phyloP scores from a whole-genome alignment of 2,113 vertebrate species.

The Pelodiscus sinensis region DNA sequence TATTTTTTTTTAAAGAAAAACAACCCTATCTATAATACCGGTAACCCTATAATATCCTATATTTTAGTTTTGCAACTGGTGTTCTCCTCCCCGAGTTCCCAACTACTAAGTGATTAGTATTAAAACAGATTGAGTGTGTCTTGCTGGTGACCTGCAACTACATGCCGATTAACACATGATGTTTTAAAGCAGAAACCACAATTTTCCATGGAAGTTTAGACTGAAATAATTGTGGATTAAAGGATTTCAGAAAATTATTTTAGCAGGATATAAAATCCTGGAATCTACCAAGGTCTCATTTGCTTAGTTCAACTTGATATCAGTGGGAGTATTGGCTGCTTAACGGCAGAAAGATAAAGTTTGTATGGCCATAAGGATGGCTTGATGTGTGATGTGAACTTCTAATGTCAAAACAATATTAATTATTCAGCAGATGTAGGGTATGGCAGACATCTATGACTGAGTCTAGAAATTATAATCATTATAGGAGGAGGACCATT shows the following conservation, averaged over 20 bases:
- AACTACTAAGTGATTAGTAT: background rate
- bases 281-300: background rate
- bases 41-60: background rate
- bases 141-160: background rate
- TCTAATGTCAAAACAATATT: conserved; percentile 50
- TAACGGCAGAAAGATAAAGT: background rate
- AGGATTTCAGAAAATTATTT: background rate
- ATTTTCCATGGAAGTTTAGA: background rate
- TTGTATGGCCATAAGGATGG: background rate
- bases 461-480: conserved; percentile 14
- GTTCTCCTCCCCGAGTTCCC: background rate
- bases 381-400: conserved; percentile 25
- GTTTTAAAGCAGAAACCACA: background rate
- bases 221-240: background rate
- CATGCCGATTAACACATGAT: background rate
- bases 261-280: background rate
- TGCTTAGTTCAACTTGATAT: background rate
- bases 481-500: background rate
- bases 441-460: conserved; percentile 14
- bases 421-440: conserved; percentile 43
- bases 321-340: background rate
- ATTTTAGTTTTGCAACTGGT: background rate
- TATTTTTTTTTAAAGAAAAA: conserved; percentile 4
- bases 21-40: background rate
- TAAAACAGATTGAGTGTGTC: conserved; percentile 19